A percentile compares a stretch with the other conserved stretches of the same genome.
Evolutionary conservation across 2,113 vertebrate genomes (phyloP).

Genomic region (Apteryx owenii): DNA sequence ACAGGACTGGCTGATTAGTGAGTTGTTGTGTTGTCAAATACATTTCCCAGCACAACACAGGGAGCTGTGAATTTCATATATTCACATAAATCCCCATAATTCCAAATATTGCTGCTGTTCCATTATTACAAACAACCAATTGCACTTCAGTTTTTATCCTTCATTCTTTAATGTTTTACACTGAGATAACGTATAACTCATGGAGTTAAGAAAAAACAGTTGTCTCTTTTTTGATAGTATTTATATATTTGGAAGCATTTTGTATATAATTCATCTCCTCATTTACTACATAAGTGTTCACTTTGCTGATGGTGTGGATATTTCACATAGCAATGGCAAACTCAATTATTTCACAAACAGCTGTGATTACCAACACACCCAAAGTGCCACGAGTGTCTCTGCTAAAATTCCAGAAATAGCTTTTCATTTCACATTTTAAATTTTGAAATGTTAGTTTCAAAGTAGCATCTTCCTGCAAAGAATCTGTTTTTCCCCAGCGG

Average conservation of each 20-base stretch:
- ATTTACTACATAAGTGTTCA: not conserved
- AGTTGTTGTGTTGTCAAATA: not conserved
- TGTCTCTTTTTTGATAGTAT: not conserved
- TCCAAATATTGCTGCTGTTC: not conserved
- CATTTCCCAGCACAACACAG: not conserved
- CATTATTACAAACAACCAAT: not conserved
- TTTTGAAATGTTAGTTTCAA: slow-evolving; percentile 38
- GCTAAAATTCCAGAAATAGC: not conserved
- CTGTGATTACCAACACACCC: slow-evolving; percentile 7
- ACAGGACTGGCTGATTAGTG: not conserved
- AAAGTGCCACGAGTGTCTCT: not conserved
- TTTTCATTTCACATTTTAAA: slow-evolving; percentile 37
- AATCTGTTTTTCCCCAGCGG: not conserved
- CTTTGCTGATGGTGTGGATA: not conserved
- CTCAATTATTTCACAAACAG: slow-evolving; percentile 20
- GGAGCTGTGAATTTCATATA: not conserved
- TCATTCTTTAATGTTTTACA: not conserved
- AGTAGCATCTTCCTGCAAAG: not conserved
- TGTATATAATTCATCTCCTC: not conserved
- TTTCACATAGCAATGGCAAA: not conserved
- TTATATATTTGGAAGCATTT: not conserved
- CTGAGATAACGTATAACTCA: not conserved
- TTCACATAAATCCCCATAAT: not conserved
- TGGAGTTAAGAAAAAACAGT: not conserved
- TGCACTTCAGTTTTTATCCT: not conserved